phyloP scores from a whole-genome alignment of 2,888 invertebrate genomes.

The Steinernema scapterisci region DNA sequence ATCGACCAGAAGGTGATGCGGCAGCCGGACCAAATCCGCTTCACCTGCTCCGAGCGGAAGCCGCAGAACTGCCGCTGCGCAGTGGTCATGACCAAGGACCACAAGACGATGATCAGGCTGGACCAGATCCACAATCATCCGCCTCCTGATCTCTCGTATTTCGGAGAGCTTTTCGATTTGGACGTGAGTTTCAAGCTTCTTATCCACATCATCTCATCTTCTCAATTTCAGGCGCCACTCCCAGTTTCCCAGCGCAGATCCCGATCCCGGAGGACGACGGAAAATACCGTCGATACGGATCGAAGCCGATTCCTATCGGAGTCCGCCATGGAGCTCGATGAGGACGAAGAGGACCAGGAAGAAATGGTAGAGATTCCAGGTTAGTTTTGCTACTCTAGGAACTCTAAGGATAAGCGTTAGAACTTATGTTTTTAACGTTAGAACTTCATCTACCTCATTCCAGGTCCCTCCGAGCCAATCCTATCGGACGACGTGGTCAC shows the following conservation, averaged over 20 bases:
- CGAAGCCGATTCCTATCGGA: background rate
- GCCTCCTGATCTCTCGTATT: background rate
- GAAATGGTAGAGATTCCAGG: background rate
- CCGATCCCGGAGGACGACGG: background rate
- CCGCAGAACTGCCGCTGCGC: constrained; percentile 14
- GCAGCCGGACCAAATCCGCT: constrained; percentile 6
- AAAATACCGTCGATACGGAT: constrained; percentile 2
- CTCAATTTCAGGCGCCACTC: background rate
- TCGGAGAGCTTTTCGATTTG: background rate
- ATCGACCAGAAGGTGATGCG: constrained; percentile 27
- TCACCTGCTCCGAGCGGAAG: constrained; percentile 18
- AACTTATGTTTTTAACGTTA: too few relatives aligned
- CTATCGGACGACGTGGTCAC: constrained; percentile 8
- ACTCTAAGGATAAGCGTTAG: background rate
- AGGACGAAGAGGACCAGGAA: background rate
- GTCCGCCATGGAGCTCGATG: background rate
- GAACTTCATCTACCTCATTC: background rate
- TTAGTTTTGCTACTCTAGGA: background rate
- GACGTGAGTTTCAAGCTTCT: background rate
- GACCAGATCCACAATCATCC: constrained; percentile 22
- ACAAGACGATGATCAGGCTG: background rate
- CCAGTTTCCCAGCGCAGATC: background rate
- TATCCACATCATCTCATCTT: too few relatives aligned
- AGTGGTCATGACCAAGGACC: constrained; percentile 11
- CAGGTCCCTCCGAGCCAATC: constrained; percentile 6